Percentiles rank a stretch among this genome's conserved stretches.
phyloP scores from a whole-genome alignment of 2,113 vertebrate species.

The Myotis lucifugus region DNA sequence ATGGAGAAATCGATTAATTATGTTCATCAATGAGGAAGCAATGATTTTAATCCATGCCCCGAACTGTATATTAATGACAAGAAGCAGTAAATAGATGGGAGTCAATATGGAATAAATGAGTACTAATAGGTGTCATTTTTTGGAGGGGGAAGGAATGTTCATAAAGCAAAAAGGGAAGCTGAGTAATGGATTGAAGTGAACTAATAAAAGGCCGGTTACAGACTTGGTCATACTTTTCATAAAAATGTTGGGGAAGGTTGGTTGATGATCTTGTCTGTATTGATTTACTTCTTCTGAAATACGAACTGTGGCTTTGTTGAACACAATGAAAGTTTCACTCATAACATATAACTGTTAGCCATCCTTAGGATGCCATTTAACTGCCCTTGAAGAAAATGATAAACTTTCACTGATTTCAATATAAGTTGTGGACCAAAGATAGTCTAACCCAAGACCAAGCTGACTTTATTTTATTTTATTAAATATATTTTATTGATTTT shows the following conservation, averaged over 20 bases:
- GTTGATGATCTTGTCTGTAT: too few relatives aligned
- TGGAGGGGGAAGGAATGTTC: background rate
- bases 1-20: background rate
- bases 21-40: background rate
- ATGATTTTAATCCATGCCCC: background rate
- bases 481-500: too few relatives aligned
- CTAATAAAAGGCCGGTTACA: background rate
- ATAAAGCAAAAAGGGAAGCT: background rate
- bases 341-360: background rate
- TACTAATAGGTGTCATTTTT: background rate
- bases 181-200: background rate
- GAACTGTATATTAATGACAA: background rate
- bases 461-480: too few relatives aligned
- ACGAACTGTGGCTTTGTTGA: background rate
- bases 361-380: background rate
- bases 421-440: background rate
- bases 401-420: background rate
- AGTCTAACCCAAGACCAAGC: background rate
- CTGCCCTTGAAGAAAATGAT: background rate
- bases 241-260: background rate
- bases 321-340: background rate
- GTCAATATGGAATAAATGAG: background rate
- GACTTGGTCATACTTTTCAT: background rate
- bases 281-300: conserved; percentile 20
- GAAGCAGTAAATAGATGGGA: background rate